A percentile compares a stretch with the other conserved stretches of the same genome.
phyloP scores from a whole-genome alignment of 2,113 vertebrate species.

The Hypanus sabinus region DNA sequence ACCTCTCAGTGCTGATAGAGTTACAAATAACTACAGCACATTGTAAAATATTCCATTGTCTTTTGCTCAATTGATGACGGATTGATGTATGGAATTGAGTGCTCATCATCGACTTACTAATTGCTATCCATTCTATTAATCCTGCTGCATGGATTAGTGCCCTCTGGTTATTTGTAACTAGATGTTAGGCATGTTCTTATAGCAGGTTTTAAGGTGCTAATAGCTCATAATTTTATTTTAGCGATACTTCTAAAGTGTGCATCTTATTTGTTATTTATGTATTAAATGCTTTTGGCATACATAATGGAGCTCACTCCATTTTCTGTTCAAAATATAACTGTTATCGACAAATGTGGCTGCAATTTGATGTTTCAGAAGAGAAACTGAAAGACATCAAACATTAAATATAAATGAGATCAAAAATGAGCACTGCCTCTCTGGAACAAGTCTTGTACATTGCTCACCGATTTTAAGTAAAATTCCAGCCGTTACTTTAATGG shows the following conservation, averaged over 20 bases:
- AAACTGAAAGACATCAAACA: background rate
- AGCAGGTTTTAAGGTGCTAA: background rate
- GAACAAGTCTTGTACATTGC: background rate
- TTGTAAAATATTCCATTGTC: background rate
- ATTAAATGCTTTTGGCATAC: background rate
- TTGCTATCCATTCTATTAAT: background rate
- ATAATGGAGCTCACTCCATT: background rate
- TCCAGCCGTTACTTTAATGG: background rate
- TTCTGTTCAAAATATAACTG: background rate
- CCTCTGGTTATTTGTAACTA: background rate
- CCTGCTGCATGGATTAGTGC: background rate
- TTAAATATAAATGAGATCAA: background rate
- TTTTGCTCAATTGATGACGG: background rate
- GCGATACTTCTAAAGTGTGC: background rate
- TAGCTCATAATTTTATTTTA: background rate
- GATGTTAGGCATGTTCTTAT: too few species aligned
- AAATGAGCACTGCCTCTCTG: background rate
- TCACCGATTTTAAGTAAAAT: slow-evolving; percentile 6
- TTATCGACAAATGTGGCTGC: background rate
- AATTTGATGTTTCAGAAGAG: background rate
- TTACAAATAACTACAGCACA: background rate
- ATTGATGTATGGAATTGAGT: background rate
- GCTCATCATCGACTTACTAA: background rate
- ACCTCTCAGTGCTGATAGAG: too few species aligned
- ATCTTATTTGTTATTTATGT: background rate